These are phyloP conservation scores for Podabrus alpinus DNA, from an alignment of 2,888 invertebrate species.

Conservation along the genomic window DNA sequence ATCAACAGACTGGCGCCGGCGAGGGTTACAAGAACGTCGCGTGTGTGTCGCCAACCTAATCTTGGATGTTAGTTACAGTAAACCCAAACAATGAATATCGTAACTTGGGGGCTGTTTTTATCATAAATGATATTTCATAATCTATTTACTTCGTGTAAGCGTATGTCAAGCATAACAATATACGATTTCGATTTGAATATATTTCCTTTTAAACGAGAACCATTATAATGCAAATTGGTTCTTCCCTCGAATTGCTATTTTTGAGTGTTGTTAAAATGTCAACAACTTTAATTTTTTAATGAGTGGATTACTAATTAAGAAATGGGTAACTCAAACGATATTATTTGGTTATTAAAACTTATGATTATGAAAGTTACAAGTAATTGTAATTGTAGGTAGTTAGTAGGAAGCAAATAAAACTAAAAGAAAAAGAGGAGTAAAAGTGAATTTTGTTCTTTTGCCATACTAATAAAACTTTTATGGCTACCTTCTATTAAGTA, in stretches of 20 bases:
- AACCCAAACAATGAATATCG: background rate
- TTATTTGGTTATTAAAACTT: background rate
- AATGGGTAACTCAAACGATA: background rate
- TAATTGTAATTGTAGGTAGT: background rate
- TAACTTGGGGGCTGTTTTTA: background rate
- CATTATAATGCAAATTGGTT: background rate
- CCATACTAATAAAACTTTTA: background rate
- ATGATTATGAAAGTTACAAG: background rate
- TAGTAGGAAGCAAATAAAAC: background rate
- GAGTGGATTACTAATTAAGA: background rate
- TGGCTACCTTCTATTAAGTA: background rate
- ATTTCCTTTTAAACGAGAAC: background rate
- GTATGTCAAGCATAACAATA: background rate
- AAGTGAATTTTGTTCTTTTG: background rate
- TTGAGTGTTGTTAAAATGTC: background rate
- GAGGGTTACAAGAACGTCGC: conserved; percentile 19
- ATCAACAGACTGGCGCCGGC: conserved; percentile 28
- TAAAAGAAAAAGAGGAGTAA: background rate
- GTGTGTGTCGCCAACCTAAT: conserved; percentile 12
- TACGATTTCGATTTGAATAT: background rate
- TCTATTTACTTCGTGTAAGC: background rate
- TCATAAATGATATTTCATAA: background rate
- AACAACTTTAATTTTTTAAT: background rate
- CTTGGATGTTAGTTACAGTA: conserved; percentile 3
- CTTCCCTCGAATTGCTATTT: background rate